These are phyloP conservation scores for Hyalella azteca DNA, from an alignment of 2,888 invertebrate genomes.

Conservation along the genomic window DNA sequence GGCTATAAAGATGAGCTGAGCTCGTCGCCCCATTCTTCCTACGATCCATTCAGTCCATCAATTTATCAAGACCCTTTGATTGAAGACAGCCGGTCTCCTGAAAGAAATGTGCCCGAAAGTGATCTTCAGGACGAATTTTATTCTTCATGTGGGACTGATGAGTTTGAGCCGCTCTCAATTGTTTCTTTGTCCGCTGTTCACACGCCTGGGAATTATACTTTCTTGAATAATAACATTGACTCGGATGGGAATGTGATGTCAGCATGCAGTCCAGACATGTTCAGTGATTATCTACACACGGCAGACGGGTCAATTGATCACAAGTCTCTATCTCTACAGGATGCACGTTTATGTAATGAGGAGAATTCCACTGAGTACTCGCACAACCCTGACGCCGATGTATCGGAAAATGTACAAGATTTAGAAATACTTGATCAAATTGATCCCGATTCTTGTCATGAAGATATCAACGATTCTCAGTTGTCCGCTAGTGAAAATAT, in stretches of 20 bases:
- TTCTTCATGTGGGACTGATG: neutral
- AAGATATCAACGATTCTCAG: too few relatives aligned
- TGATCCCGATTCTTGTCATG: too few relatives aligned
- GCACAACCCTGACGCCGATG: neutral
- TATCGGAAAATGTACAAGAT: too few relatives aligned
- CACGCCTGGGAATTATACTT: neutral
- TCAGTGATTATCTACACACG: too few relatives aligned
- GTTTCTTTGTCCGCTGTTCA: neutral
- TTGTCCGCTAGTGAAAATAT: too few relatives aligned
- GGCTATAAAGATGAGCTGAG: slow-evolving; percentile 16
- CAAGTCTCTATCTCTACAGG: neutral
- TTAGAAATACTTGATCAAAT: too few relatives aligned
- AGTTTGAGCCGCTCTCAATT: slow-evolving; percentile 1
- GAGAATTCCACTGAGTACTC: neutral
- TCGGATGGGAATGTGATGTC: neutral
- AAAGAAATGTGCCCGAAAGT: too few relatives aligned
- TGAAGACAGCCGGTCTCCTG: too few relatives aligned
- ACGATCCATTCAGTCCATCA: neutral
- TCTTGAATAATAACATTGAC: neutral
- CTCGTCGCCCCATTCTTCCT: neutral
- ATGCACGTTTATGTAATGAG: neutral
- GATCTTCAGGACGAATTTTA: too few relatives aligned
- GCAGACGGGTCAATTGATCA: too few relatives aligned
- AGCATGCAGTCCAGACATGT: neutral
- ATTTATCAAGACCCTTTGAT: too few relatives aligned